Evolutionary conservation across 2,797 vertebrate genomes (phyloP).

Genomic region (Muraenolepis orangiensis): DNA sequence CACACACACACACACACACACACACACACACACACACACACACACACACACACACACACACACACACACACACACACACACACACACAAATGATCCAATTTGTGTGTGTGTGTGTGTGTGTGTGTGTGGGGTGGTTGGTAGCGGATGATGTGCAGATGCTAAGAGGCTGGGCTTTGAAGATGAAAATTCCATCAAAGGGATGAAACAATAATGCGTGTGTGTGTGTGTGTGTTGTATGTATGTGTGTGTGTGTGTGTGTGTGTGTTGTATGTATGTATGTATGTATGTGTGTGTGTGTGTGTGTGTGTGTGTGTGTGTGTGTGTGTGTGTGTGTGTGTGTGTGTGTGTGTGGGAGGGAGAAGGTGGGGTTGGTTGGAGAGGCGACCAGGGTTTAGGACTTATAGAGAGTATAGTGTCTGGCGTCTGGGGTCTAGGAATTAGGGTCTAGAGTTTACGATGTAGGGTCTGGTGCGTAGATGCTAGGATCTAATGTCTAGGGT

Average conservation of each 20-base stretch:
- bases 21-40: too few species aligned
- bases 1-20: too few species aligned
- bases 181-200: slow-evolving; percentile 69
- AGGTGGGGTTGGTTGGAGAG: slow-evolving; percentile 5
- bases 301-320: slow-evolving; percentile 26
- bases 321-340: slow-evolving; percentile 29
- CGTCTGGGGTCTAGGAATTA: too few species aligned
- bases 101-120: neutral
- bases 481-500: too few species aligned
- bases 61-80: neutral
- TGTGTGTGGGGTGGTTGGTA: slow-evolving; percentile 50
- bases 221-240: slow-evolving; percentile 23
- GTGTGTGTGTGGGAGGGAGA: slow-evolving; percentile 22
- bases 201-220: slow-evolving; percentile 54
- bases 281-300: slow-evolving; percentile 31
- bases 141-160: too few species aligned
- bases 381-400: too few species aligned
- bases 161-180: slow-evolving; percentile 65
- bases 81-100: neutral
- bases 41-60: too few species aligned
- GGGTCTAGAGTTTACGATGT: too few species aligned
- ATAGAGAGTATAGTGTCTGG: too few species aligned
- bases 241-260: slow-evolving; percentile 32
- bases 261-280: neutral
- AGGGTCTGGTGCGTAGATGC: too few species aligned